Percentiles rank a stretch among this genome's conserved stretches.
These are phyloP conservation scores for Pipa parva DNA, from an alignment of 2,113 vertebrate species.

Conservation along the genomic window DNA sequence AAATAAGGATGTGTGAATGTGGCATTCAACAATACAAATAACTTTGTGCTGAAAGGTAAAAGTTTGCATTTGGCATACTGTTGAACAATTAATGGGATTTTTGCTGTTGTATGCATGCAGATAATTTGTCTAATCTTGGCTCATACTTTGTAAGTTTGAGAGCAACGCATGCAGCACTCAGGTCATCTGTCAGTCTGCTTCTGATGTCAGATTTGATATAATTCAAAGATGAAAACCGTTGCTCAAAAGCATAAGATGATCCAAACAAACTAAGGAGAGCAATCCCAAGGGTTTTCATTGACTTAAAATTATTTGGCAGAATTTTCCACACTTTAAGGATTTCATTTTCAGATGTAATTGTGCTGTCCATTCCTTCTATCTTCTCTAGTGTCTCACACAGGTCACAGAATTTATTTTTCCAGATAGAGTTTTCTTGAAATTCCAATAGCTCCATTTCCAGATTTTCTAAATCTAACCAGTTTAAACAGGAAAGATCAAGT, in stretches of 20 bases:
- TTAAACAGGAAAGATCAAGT: constrained; percentile 5
- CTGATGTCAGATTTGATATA: constrained; percentile 22
- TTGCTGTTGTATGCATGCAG: constrained; percentile 10
- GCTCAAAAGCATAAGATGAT: constrained; percentile 10
- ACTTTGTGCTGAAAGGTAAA: too few species aligned
- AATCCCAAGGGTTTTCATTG: constrained; percentile 6
- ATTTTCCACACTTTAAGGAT: constrained; percentile 5
- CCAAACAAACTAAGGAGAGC: background rate
- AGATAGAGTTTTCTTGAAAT: constrained; percentile 10
- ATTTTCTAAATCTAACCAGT: constrained; percentile 6
- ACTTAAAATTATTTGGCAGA: constrained; percentile 18
- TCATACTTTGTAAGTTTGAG: constrained; percentile 25
- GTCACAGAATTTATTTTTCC: background rate
- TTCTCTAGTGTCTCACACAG: background rate
- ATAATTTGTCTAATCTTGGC: constrained; percentile 25
- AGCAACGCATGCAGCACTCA: constrained; percentile 20
- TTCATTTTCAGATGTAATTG: constrained; percentile 3
- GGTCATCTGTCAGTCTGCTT: constrained; percentile 20
- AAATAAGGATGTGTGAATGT: too few species aligned
- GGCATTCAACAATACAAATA: too few species aligned
- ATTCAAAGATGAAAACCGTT: constrained; percentile 14
- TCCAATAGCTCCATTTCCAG: background rate
- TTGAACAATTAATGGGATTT: background rate
- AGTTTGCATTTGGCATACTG: too few species aligned
- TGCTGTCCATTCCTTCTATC: constrained; percentile 1